A percentile compares a stretch with the other conserved stretches of the same genome.
Evolutionary conservation across 2,888 invertebrate species (phyloP).

Genomic region (Archips xylosteana): DNA sequence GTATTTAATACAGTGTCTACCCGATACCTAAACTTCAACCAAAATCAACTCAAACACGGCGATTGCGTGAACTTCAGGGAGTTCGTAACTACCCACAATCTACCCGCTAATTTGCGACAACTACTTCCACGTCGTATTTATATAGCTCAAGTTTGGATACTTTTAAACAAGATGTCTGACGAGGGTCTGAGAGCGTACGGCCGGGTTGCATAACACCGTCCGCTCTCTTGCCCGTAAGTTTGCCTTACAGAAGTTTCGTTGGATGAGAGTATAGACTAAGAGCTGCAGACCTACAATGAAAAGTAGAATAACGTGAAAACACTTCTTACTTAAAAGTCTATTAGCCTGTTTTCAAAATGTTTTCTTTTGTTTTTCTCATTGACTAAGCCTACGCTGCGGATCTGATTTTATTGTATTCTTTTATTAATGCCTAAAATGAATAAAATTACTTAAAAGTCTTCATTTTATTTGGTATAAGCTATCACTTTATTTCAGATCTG

Average conservation of each 20-base stretch:
- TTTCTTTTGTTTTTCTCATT: no score
- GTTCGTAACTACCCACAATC: neutral
- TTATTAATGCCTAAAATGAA: no score
- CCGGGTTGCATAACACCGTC: constrained; percentile 17
- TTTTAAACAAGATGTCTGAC: constrained; percentile 12
- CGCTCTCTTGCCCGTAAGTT: constrained; percentile 12
- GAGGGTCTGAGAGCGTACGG: neutral
- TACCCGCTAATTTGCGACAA: neutral
- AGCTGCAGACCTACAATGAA: neutral
- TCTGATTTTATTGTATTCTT: no score
- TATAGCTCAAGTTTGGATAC: constrained; percentile 4
- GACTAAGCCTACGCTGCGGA: no score
- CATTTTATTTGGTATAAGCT: no score
- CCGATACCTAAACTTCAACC: neutral
- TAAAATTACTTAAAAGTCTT: no score
- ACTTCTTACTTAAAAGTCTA: no score
- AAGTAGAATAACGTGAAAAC: no score
- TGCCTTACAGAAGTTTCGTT: constrained; percentile 13
- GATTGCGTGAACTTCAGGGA: neutral
- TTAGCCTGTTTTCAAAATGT: no score
- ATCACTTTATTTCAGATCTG: no score
- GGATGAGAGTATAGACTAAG: constrained; percentile 2
- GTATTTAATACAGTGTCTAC: neutral
- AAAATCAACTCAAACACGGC: constrained; percentile 4
- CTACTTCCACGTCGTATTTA: constrained; percentile 4